Conservation (phyloP, 2,797 vertebrate genomes). For the Hybognathus amarus region DNA sequence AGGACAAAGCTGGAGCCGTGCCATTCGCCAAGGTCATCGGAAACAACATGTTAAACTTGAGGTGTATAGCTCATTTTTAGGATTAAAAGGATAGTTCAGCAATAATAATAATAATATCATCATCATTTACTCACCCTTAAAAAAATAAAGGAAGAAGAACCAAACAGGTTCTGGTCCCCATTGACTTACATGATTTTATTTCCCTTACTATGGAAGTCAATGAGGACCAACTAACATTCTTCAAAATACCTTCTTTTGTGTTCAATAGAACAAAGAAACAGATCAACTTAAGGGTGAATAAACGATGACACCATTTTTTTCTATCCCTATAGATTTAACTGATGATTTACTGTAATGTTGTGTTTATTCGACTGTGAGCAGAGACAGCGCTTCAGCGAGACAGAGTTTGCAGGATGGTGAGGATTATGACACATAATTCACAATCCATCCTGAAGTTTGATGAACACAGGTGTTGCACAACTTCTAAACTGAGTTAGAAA, state of each 20-base stretch:
- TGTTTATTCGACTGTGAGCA: neutral
- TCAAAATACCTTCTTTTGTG: neutral
- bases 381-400: neutral
- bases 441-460: neutral
- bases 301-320: neutral
- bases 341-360: neutral
- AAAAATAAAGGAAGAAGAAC: neutral
- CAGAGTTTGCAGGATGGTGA: neutral
- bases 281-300: neutral
- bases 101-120: too few relatives aligned
- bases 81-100: too few relatives aligned
- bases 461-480: neutral
- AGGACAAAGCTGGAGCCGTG: neutral
- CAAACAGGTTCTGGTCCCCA: neutral
- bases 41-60: neutral
- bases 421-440: constrained; percentile 5
- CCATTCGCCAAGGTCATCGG: neutral
- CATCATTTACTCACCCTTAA: too few relatives aligned
- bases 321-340: neutral
- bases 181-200: neutral
- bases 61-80: neutral
- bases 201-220: neutral
- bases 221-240: neutral
- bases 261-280: neutral
- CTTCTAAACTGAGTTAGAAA: neutral